Evolutionary conservation across 1,140 invertebrate genomes (phyloP), one percentile per base, ranked within the genome.

Genomic region (Parasteatoda tepidariorum): DNA sequence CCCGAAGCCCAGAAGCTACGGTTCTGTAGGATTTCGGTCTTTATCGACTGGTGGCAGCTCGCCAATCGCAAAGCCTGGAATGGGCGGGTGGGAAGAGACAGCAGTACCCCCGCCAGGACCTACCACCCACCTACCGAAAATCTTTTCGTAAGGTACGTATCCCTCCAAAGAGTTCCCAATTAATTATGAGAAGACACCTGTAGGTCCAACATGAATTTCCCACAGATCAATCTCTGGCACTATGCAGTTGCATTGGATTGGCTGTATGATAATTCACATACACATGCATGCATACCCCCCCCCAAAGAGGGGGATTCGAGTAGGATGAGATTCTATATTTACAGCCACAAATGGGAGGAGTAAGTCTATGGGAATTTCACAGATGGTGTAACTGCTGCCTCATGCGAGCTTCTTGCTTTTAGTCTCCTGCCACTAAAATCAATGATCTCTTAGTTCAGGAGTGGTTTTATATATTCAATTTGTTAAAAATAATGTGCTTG

Each of bases 161-260:
- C 55, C 61, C 71, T 61, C 55, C 48, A 68, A 70, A 81, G 73
- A 76, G 76, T 71, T 71, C 59, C 78, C 78, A 81, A 82, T 82
- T 82, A 82, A 82, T 83, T 74, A 83, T 74, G 62, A 38, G 38
- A 34, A 30, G 38, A 73, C 81, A 83, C 81, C 81, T 83, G 81
- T 74, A 34, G 68, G 18, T 64, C 57, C 31, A 18, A 68, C 54
- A 54, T 54, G 59, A 82, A 71, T 61, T 83, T 83, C 81, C 48
- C 81, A 83, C 70, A 64, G 81, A 83, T 83, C 81, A 73, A 83
- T 83, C 81, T 83, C 81, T 57, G 67, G 64, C 64, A 76, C 74
- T 64, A 76, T 48, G 61, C 34, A 33, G 71, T 31, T 26, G 54
- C 66, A 68, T 54, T 41, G 38, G 81, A 57, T 33, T 55, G 57